A percentile compares a stretch with the other conserved stretches of the same genome.
These are phyloP conservation scores for Ectobius pallidus DNA, from an alignment of 2,888 invertebrate species.

Conservation along the genomic window DNA sequence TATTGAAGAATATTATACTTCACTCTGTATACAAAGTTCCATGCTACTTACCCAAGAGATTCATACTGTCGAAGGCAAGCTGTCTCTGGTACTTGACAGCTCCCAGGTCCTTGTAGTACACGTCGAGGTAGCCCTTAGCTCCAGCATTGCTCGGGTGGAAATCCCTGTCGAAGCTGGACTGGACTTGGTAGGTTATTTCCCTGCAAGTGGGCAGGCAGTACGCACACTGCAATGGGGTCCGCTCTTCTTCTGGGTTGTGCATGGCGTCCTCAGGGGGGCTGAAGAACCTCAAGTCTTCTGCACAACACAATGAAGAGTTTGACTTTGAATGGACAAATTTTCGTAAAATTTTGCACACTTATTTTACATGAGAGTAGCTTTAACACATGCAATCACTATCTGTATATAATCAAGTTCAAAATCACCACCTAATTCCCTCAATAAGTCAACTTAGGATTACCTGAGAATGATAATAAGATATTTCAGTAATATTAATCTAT, in stretches of 20 bases:
- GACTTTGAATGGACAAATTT: no score
- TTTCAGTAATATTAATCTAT: no score
- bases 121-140: constrained; percentile 45
- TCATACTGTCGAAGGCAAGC: constrained; percentile 47
- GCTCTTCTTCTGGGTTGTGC: constrained; percentile 42
- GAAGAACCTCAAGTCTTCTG: constrained; percentile 46
- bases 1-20: no score
- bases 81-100: constrained; percentile 47
- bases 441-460: no score
- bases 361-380: no score
- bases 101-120: constrained; percentile 47
- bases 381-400: no score
- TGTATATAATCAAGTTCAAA: no score
- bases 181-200: constrained; percentile 47
- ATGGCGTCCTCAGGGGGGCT: constrained; percentile 44
- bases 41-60: constrained; percentile 2
- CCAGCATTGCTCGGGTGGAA: constrained; percentile 40
- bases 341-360: no score
- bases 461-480: no score
- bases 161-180: constrained; percentile 44
- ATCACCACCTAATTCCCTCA: no score
- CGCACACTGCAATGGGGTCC: constrained; percentile 45
- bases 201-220: constrained; percentile 48
- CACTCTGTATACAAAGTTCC: no score
- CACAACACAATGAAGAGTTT: no score